A percentile compares a stretch with the other conserved stretches of the same genome.
Conservation (phyloP, 2,113 vertebrate genomes). For the Pristiophorus japonicus region DNA sequence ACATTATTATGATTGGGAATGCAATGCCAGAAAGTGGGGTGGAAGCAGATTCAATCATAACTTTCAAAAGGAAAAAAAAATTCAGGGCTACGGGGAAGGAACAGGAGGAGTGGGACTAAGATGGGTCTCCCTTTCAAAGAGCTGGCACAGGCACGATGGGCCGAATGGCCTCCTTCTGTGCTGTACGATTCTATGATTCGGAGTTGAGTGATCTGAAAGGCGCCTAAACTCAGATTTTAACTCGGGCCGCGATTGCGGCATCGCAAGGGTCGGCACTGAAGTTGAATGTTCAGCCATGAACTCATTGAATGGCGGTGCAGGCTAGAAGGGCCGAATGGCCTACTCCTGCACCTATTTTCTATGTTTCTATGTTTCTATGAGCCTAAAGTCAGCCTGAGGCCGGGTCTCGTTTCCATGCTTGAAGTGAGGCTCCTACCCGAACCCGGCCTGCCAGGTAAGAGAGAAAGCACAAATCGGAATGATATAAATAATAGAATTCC, state of each 20-base stretch:
- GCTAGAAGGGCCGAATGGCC: no score
- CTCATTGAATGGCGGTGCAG: no score
- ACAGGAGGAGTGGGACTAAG: background rate
- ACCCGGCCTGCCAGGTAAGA: background rate
- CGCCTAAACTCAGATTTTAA: background rate
- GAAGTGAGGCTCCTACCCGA: background rate
- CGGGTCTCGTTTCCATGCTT: background rate
- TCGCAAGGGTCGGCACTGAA: no score
- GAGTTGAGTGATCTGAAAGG: background rate
- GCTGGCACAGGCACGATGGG: background rate
- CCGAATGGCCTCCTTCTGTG: background rate
- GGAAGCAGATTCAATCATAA: background rate
- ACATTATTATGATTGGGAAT: background rate
- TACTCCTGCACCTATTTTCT: no score
- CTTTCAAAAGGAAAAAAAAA: background rate
- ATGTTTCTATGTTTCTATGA: no score
- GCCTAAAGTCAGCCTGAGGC: background rate
- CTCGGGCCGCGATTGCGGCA: no score
- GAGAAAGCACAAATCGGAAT: no score
- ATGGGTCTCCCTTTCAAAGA: background rate
- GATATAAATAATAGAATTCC: no score
- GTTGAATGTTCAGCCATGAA: no score
- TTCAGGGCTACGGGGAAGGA: background rate
- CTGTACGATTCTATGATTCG: background rate
- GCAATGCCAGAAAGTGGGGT: background rate